Evolutionary conservation across 2,797 vertebrate species (phyloP).

Genomic region (Dipus sagitta): DNA sequence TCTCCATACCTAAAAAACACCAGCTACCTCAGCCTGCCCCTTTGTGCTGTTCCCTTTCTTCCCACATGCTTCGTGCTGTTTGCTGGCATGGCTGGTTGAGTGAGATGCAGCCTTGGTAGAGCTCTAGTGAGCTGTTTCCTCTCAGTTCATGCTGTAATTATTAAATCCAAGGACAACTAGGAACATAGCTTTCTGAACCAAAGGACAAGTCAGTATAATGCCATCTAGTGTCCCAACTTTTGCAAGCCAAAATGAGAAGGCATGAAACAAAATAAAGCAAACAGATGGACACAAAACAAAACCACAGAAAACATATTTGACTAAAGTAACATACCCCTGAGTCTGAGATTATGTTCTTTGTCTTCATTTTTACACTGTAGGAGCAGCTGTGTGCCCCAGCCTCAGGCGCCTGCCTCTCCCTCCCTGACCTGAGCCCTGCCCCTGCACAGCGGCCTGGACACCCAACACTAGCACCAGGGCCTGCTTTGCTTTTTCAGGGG

Average conservation of each 20-base stretch:
- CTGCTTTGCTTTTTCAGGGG: not conserved
- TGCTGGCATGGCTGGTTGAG: not conserved
- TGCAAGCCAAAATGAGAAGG: slow-evolving; percentile 2
- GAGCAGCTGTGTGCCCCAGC: not conserved
- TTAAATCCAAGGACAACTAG: slow-evolving; percentile 49
- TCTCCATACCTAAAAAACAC: not conserved
- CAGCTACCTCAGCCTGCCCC: not conserved
- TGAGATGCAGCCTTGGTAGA: not conserved
- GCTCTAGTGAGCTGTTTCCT: not conserved
- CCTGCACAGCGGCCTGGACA: too few relatives aligned
- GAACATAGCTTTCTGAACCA: not conserved
- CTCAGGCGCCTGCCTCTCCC: fast-evolving
- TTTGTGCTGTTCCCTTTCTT: not conserved
- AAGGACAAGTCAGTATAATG: not conserved
- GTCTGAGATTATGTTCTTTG: not conserved
- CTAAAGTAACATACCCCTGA: slow-evolving; percentile 1
- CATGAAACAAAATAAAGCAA: not conserved
- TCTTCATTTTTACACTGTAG: not conserved
- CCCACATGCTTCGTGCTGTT: not conserved
- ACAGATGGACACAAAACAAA: not conserved
- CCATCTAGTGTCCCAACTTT: slow-evolving; percentile 59
- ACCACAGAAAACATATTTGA: not conserved
- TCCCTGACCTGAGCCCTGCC: not conserved
- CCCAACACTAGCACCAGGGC: not conserved
- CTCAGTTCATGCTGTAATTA: not conserved